Conservation (phyloP, 2,797 vertebrate genomes). For the Petrocephalus sullivani region DNA sequence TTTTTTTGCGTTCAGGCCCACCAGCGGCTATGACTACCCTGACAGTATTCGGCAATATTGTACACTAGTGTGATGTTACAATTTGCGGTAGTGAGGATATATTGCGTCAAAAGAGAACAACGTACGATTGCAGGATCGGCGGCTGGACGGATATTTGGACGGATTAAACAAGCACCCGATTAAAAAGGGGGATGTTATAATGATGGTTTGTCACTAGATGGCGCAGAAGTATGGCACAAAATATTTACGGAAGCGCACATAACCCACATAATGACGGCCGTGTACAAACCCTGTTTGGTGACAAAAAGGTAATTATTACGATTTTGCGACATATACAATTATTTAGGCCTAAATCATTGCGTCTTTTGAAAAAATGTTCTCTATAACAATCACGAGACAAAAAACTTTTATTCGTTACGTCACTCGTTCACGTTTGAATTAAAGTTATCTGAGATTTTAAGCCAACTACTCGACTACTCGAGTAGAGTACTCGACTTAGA, state of each 20-base stretch:
- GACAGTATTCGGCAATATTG: background rate
- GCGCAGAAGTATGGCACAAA: background rate
- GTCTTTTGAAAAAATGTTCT: background rate
- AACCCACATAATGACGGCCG: background rate
- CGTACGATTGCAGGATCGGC: background rate
- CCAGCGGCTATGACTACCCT: background rate
- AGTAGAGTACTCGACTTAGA: background rate
- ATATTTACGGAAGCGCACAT: background rate
- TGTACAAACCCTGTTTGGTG: background rate
- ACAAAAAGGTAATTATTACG: background rate
- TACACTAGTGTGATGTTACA: background rate
- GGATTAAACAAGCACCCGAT: background rate
- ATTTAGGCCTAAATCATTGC: background rate
- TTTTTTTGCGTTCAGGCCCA: background rate
- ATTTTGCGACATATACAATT: background rate
- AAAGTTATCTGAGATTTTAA: background rate
- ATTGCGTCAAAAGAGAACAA: background rate
- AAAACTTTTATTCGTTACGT: background rate
- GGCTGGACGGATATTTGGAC: background rate
- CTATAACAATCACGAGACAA: background rate
- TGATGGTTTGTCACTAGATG: background rate
- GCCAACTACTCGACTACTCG: background rate
- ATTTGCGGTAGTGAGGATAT: background rate
- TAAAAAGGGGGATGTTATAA: background rate
- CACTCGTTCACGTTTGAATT: background rate